A percentile compares a stretch with the other conserved stretches of the same genome.
Evolutionary conservation across 2,797 vertebrate genomes (phyloP).

Genomic region (Prionace glauca): DNA sequence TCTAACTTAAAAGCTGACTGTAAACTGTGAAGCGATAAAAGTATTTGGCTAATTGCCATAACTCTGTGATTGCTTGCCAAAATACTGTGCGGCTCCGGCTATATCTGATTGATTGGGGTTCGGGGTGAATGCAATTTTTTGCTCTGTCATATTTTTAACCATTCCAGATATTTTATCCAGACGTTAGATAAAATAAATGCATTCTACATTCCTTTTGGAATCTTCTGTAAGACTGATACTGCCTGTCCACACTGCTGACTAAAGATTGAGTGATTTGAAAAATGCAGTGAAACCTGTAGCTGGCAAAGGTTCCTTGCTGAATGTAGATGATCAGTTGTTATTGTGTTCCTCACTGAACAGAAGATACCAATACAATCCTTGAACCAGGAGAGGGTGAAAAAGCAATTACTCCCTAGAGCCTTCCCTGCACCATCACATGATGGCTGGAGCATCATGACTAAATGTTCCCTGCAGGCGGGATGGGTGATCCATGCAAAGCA

Average conservation of each 20-base stretch:
- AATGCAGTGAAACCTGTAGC: neutral
- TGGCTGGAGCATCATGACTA: neutral
- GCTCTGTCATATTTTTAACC: neutral
- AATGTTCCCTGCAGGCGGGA: neutral
- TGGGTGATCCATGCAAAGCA: no score
- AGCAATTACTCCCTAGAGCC: neutral
- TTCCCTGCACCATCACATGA: neutral
- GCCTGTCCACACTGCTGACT: neutral
- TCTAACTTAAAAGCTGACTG: neutral
- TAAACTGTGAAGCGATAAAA: neutral
- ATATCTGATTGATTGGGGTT: neutral
- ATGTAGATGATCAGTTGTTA: neutral
- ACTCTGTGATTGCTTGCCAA: neutral
- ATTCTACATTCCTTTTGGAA: neutral
- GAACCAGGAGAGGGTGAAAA: neutral
- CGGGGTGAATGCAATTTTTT: neutral
- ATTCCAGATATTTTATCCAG: neutral
- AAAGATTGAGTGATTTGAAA: neutral
- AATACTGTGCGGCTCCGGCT: neutral
- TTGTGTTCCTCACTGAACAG: neutral
- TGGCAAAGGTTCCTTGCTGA: neutral
- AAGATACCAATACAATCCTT: neutral
- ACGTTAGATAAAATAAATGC: neutral
- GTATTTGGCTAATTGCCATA: neutral
- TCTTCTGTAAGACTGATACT: neutral